These are phyloP conservation scores for Asobara japonica DNA, from an alignment of 1,140 invertebrate species.

Conservation along the genomic window DNA sequence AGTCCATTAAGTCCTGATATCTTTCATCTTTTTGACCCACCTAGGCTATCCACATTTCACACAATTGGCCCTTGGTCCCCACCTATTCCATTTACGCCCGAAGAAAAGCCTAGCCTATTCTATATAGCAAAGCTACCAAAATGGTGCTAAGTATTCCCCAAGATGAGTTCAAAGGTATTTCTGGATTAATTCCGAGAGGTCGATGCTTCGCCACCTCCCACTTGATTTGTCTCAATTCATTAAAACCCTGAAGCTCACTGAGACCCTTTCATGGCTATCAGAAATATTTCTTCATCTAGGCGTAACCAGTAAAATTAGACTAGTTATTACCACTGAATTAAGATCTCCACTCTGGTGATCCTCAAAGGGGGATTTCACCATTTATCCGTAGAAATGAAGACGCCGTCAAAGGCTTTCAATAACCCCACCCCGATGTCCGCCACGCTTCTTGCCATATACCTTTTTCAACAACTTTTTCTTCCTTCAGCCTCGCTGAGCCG, in stretches of 20 bases:
- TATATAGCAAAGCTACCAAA: too few relatives aligned
- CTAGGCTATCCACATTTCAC: slow-evolving; percentile 32
- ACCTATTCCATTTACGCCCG: too few relatives aligned
- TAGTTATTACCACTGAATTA: slow-evolving; percentile 11
- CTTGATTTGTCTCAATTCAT: background rate
- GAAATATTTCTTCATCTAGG: background rate
- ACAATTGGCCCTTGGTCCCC: slow-evolving; percentile 29
- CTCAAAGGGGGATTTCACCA: background rate
- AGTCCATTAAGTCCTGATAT: slow-evolving; percentile 41
- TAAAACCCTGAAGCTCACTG: background rate
- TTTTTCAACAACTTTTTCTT: background rate
- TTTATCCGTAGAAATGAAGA: slow-evolving; percentile 10
- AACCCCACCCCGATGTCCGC: slow-evolving; percentile 8
- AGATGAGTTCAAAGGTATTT: too few relatives aligned
- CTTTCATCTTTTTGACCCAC: slow-evolving; percentile 13
- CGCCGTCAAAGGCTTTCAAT: slow-evolving; percentile 25
- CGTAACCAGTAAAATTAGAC: background rate
- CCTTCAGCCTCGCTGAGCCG: slow-evolving; percentile 6
- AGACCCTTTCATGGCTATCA: background rate
- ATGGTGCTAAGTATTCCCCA: too few relatives aligned
- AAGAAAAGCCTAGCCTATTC: too few relatives aligned
- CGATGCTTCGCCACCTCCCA: background rate
- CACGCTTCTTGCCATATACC: slow-evolving; percentile 5
- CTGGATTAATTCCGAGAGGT: too few relatives aligned
- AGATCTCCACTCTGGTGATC: background rate